Percentiles rank a stretch among this genome's conserved stretches.
Evolutionary conservation across 2,797 vertebrate genomes (phyloP).

Genomic region (Monodelphis domestica): DNA sequence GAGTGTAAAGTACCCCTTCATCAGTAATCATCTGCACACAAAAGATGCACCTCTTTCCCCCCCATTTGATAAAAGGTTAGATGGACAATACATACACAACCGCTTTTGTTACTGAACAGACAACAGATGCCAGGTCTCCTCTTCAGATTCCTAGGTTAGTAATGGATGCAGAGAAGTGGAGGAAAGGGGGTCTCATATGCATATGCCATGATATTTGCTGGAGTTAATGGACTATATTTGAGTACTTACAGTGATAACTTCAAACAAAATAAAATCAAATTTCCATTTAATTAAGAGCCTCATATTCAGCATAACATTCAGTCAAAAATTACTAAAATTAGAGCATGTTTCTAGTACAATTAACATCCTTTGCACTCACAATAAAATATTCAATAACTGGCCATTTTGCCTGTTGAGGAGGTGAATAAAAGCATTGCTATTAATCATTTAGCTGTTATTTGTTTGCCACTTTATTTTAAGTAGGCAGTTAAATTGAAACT

Average conservation of each 20-base stretch:
- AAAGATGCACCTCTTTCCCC: constrained; percentile 80
- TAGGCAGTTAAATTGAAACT: constrained; percentile 86
- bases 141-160: constrained; percentile 87
- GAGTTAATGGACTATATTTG: constrained; percentile 89
- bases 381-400: constrained; percentile 91
- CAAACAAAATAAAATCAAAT: constrained; percentile 94
- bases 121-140: constrained; percentile 87
- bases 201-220: constrained; percentile 83
- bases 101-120: constrained; percentile 78
- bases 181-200: constrained; percentile 78
- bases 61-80: constrained; percentile 73
- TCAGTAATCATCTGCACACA: constrained; percentile 79
- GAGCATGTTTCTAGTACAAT: constrained; percentile 87
- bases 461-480: constrained; percentile 87
- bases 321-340: constrained; percentile 90
- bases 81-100: constrained; percentile 80
- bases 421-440: constrained; percentile 89
- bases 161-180: constrained; percentile 77
- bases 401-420: constrained; percentile 87
- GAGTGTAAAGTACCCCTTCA: constrained; percentile 85
- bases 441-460: constrained; percentile 90
- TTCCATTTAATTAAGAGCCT: constrained; percentile 91
- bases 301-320: constrained; percentile 82
- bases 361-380: constrained; percentile 86
- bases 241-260: constrained; percentile 90